Evolutionary conservation across 2,888 invertebrate genomes (phyloP).

Genomic region (Timema cristinae): DNA sequence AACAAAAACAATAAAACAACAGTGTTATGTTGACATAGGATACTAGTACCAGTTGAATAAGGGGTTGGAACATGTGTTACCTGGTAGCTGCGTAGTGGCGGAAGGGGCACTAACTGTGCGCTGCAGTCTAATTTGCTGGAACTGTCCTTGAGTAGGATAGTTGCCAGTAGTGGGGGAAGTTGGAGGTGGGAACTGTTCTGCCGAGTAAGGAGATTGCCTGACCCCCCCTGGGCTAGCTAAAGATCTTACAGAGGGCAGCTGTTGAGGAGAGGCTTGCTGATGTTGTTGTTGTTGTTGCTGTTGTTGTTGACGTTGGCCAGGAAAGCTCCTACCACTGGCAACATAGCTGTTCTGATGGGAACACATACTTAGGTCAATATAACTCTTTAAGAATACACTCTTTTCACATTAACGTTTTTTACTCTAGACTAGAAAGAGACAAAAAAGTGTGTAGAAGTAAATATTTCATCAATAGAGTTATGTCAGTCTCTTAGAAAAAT

Average conservation of each 20-base stretch:
- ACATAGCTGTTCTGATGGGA: conserved; percentile 19
- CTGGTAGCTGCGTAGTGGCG: conserved; percentile 57
- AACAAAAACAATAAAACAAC: too few species aligned
- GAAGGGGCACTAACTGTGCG: conserved; percentile 55
- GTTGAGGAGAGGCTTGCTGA: conserved; percentile 35
- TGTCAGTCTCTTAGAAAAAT: too few species aligned
- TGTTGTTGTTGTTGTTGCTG: conserved; percentile 35
- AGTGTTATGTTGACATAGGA: too few species aligned
- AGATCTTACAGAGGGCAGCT: conserved; percentile 45
- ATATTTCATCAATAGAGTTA: too few species aligned
- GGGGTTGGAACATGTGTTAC: conserved; percentile 38
- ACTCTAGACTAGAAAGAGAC: too few species aligned
- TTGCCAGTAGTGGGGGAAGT: conserved; percentile 51
- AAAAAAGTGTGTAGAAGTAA: too few species aligned
- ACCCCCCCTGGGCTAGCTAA: conserved; percentile 48
- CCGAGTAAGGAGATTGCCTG: conserved; percentile 54
- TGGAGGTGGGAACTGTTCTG: conserved; percentile 50
- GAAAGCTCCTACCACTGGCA: conserved; percentile 26
- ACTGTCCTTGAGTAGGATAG: conserved; percentile 43
- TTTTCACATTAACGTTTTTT: too few species aligned
- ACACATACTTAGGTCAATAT: too few species aligned
- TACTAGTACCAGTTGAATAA: too few species aligned
- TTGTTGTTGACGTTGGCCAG: conserved; percentile 33
- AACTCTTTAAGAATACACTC: too few species aligned
- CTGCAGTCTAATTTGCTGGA: conserved; percentile 54